phyloP scores from a whole-genome alignment of 2,888 invertebrate species.

The Stegana nigrithorax region DNA sequence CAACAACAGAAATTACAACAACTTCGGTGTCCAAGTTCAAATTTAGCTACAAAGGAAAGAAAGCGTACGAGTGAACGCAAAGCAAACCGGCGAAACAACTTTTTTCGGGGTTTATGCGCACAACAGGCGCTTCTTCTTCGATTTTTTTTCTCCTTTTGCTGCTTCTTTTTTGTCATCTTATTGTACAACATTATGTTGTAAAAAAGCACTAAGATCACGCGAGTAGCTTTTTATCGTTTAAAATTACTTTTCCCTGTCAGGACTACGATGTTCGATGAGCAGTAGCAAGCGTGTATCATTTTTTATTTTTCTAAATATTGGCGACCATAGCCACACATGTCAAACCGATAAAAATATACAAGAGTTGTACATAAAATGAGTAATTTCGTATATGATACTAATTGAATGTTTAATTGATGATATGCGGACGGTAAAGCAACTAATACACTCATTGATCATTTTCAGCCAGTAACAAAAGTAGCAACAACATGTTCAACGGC shows the following conservation, averaged over 20 bases:
- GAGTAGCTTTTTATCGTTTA: slow-evolving; percentile 17
- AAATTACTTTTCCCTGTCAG: slow-evolving; percentile 15
- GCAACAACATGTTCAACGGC: neutral
- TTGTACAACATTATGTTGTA: neutral
- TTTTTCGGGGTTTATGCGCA: slow-evolving; percentile 29
- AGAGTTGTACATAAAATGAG: neutral
- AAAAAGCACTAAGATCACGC: no score
- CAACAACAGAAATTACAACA: neutral
- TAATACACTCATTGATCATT: neutral
- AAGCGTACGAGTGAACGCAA: slow-evolving; percentile 42
- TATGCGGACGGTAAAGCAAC: neutral
- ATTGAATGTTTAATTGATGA: slow-evolving; percentile 10
- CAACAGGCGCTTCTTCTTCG: slow-evolving; percentile 21
- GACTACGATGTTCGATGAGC: neutral
- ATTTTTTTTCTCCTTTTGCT: slow-evolving; percentile 1
- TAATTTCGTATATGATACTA: no score
- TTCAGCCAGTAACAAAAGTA: neutral
- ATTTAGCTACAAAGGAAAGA: slow-evolving; percentile 51
- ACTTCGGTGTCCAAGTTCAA: slow-evolving; percentile 56
- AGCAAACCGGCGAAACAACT: slow-evolving; percentile 56
- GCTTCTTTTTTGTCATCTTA: neutral
- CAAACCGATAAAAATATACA: neutral
- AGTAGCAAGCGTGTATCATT: no score
- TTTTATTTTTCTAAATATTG: no score
- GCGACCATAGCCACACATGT: neutral